A percentile compares a stretch with the other conserved stretches of the same genome.
phyloP scores from a whole-genome alignment of 1,140 invertebrate species.

The Euura saliciscinereae region DNA sequence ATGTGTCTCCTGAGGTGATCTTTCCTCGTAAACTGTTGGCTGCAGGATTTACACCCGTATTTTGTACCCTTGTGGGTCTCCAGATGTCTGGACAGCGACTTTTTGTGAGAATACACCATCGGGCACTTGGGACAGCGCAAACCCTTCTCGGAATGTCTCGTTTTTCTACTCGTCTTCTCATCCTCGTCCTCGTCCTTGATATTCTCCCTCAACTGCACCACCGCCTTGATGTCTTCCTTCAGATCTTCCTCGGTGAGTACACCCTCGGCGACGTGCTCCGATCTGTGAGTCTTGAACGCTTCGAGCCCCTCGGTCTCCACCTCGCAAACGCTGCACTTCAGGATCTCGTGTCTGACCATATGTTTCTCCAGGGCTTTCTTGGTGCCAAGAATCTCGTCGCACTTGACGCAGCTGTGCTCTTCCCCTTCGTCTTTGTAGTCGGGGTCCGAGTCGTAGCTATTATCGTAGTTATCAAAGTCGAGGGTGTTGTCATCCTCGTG shows the following conservation, averaged over 20 bases:
- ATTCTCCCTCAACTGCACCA: conserved; percentile 7
- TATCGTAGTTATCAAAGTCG: conserved; percentile 37
- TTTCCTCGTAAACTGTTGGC: conserved; percentile 42
- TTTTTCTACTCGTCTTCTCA: conserved; percentile 14
- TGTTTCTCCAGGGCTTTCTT: conserved; percentile 39
- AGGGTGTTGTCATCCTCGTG: conserved; percentile 42
- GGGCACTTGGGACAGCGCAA: conserved; percentile 45
- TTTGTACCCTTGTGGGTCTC: conserved; percentile 36
- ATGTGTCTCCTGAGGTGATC: conserved; percentile 44
- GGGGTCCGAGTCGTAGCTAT: conserved; percentile 8
- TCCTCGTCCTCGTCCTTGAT: neutral
- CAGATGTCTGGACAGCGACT: conserved; percentile 39
- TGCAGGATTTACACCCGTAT: conserved; percentile 49
- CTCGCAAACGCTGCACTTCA: conserved; percentile 47
- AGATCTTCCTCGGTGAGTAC: conserved; percentile 47
- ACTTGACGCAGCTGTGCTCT: conserved; percentile 37
- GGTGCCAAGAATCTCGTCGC: conserved; percentile 36
- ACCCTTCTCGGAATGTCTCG: conserved; percentile 14
- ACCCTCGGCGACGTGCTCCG: conserved; percentile 49
- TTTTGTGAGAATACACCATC: conserved; percentile 37
- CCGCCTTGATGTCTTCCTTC: conserved; percentile 31
- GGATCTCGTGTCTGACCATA: conserved; percentile 27
- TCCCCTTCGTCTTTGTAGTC: conserved; percentile 22
- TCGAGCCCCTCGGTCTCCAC: conserved; percentile 46
- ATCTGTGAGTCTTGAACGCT: conserved; percentile 43